Conservation (phyloP, 2,113 vertebrate genomes). For the Piaya cayana region DNA sequence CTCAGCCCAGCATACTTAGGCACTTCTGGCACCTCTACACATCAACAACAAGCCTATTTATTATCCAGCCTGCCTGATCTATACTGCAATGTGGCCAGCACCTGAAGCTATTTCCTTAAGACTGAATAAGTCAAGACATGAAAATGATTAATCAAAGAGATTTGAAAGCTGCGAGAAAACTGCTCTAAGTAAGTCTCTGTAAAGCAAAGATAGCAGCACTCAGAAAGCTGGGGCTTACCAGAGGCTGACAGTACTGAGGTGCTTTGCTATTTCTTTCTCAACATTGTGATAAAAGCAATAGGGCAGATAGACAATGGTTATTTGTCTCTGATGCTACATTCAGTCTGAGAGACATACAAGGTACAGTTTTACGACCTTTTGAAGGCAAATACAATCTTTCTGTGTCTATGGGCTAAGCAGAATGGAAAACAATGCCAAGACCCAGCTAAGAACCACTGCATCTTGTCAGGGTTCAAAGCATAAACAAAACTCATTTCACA, state of each 20-base stretch:
- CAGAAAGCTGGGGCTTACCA: constrained; percentile 68
- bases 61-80: constrained; percentile 64
- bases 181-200: constrained; percentile 48
- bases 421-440: not conserved
- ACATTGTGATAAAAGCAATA: not conserved
- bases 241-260: constrained; percentile 33
- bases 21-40: constrained; percentile 52
- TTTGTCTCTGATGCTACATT: constrained; percentile 60
- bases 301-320: not conserved
- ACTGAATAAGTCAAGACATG: constrained; percentile 67
- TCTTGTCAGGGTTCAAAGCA: not conserved
- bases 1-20: constrained; percentile 27
- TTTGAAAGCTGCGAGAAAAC: constrained; percentile 57
- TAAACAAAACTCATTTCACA: not conserved
- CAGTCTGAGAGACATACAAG: not conserved
- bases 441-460: not conserved
- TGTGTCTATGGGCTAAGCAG: not conserved
- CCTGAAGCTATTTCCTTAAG: constrained; percentile 68
- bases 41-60: constrained; percentile 54
- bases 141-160: constrained; percentile 72
- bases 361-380: not conserved
- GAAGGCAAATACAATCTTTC: not conserved
- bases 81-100: constrained; percentile 17
- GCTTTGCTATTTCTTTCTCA: constrained; percentile 22
- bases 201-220: constrained; percentile 35